phyloP scores from a whole-genome alignment of 2,113 vertebrate genomes.

The Mormyrus iriodes region DNA sequence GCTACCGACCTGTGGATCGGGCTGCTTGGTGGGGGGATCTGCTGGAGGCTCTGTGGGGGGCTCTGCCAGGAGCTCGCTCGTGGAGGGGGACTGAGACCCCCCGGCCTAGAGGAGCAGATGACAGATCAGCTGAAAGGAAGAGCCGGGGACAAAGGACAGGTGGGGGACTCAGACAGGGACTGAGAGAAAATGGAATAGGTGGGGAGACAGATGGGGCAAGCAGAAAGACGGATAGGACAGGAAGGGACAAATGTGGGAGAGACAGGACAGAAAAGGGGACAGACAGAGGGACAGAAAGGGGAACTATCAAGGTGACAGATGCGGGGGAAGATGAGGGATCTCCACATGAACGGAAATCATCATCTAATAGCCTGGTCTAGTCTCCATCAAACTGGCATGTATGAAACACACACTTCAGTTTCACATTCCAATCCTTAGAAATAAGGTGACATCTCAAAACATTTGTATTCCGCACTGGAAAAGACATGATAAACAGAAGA shows the following conservation, averaged over 20 bases:
- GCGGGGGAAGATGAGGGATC: neutral
- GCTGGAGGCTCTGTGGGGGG: conserved; percentile 10
- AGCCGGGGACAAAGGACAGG: neutral
- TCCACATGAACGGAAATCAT: neutral
- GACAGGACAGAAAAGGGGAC: neutral
- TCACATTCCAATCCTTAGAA: neutral
- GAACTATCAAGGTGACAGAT: neutral
- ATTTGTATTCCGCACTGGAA: neutral
- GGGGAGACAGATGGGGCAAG: neutral
- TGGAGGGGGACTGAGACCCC: conserved; percentile 91
- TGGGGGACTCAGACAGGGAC: no score
- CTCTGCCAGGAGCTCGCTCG: conserved; percentile 78
- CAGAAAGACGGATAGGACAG: neutral
- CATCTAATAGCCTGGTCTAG: neutral
- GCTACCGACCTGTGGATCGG: conserved; percentile 97
- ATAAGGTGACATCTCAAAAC: neutral
- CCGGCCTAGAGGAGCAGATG: conserved; percentile 70
- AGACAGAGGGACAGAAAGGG: neutral
- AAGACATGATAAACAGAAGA: neutral
- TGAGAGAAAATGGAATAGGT: no score
- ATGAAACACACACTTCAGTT: neutral
- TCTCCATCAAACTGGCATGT: neutral
- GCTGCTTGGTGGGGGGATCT: conserved; percentile 76
- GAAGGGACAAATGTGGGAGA: neutral
- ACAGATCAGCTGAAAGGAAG: neutral